Conservation (phyloP, 2,797 vertebrate species). For the Ctenopoma kingsleyae region DNA sequence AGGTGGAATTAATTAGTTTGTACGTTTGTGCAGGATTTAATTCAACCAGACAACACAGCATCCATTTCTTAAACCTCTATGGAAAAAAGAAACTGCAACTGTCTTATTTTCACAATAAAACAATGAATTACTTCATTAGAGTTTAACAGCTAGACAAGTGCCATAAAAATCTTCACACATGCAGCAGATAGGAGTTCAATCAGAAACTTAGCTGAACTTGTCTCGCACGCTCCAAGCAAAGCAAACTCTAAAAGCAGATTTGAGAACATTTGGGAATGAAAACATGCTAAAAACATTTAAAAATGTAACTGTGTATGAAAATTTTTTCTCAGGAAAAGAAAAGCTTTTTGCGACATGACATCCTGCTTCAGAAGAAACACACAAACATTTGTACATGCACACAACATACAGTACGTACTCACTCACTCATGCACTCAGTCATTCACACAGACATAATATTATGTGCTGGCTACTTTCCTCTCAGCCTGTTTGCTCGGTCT, state of each 20-base stretch:
- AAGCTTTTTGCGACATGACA: no score
- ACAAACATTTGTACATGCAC: neutral
- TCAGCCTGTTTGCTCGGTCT: conserved; percentile 47
- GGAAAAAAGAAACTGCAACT: neutral
- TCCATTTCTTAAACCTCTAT: neutral
- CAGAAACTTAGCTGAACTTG: neutral
- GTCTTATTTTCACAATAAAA: neutral
- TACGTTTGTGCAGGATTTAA: conserved; percentile 11
- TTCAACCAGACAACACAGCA: conserved; percentile 7
- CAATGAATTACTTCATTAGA: neutral
- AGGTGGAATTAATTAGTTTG: conserved; percentile 34
- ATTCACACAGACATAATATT: conserved; percentile 24
- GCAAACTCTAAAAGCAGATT: no score
- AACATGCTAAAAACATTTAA: no score
- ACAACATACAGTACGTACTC: conserved; percentile 2
- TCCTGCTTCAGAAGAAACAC: no score
- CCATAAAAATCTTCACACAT: neutral
- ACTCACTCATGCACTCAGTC: conserved; percentile 5
- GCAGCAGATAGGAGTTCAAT: neutral
- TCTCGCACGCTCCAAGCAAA: neutral
- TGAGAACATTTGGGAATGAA: neutral
- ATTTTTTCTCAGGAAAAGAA: no score
- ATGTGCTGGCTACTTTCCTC: conserved; percentile 34
- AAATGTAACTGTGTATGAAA: no score
- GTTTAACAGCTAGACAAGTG: neutral